Conservation (phyloP, 2,888 invertebrate species). For the Cryptophagus acutangulus region DNA sequence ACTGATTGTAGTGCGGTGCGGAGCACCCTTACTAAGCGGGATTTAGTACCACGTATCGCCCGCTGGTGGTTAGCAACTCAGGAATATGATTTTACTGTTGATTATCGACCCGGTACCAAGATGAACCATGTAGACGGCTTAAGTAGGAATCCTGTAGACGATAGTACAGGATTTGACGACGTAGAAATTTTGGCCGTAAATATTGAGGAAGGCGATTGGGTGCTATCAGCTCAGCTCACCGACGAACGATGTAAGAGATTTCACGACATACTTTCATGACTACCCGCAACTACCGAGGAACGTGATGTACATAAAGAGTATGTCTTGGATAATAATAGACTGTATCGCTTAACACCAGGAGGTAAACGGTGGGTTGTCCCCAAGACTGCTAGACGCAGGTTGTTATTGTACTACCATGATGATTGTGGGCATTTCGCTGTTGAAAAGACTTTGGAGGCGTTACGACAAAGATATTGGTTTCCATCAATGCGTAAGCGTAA, state of each 20-base stretch:
- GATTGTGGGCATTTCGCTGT: slow-evolving; percentile 29
- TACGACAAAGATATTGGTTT: slow-evolving; percentile 25
- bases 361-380: slow-evolving; percentile 36
- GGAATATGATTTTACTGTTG: slow-evolving; percentile 34
- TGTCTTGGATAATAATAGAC: slow-evolving; percentile 10
- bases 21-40: slow-evolving; percentile 23
- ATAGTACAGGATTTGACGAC: neutral
- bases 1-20: slow-evolving; percentile 28
- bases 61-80: slow-evolving; percentile 35
- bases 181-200: neutral
- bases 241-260: slow-evolving; percentile 14
- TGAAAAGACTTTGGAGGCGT: slow-evolving; percentile 21
- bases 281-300: slow-evolving; percentile 16
- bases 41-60: slow-evolving; percentile 31
- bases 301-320: slow-evolving; percentile 17
- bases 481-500: slow-evolving; percentile 20
- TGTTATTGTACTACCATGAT: slow-evolving; percentile 28
- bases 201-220: slow-evolving; percentile 19
- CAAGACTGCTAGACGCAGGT: slow-evolving; percentile 18
- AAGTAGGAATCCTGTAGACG: slow-evolving; percentile 23
- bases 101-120: slow-evolving; percentile 29
- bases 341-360: slow-evolving; percentile 12
- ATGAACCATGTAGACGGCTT: slow-evolving; percentile 36
- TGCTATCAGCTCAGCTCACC: slow-evolving; percentile 18
- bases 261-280: slow-evolving; percentile 12